phyloP scores from a whole-genome alignment of 1,140 invertebrate genomes.

The Aradophagus sp. region DNA sequence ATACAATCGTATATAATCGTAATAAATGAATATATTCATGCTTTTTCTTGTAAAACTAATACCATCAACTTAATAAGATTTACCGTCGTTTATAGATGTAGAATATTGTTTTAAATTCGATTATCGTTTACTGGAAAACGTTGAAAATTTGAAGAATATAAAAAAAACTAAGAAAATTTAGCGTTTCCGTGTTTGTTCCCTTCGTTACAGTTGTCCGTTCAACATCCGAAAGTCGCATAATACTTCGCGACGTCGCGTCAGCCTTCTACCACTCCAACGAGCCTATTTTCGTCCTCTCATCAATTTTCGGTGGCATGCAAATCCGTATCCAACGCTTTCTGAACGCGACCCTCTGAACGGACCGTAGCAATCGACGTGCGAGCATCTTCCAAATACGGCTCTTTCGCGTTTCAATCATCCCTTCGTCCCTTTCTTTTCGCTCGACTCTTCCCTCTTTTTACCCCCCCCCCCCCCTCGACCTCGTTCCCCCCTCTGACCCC shows the following conservation, averaged over 20 bases:
- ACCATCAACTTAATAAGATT: no score
- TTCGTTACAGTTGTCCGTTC: constrained; percentile 2
- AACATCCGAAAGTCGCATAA: constrained; percentile 21
- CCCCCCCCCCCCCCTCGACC: neutral
- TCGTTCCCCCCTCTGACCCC: neutral
- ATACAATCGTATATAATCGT: no score
- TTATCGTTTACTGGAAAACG: no score
- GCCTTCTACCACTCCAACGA: constrained; percentile 19
- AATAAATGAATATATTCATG: no score
- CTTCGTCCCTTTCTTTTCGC: constrained; percentile 35
- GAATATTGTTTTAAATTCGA: no score
- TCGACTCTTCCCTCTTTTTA: constrained; percentile 6
- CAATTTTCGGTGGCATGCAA: constrained; percentile 68
- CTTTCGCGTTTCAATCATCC: constrained; percentile 47
- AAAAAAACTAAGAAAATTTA: constrained; percentile 8
- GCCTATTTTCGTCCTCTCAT: constrained; percentile 59
- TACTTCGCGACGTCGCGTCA: constrained; percentile 23
- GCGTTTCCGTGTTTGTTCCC: neutral
- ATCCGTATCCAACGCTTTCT: constrained; percentile 62
- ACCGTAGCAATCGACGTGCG: constrained; percentile 45
- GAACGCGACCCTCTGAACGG: constrained; percentile 55
- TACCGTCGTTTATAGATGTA: no score
- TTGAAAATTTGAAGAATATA: no score
- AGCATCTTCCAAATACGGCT: constrained; percentile 20
- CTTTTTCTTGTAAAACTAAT: no score